phyloP scores from a whole-genome alignment of 2,888 invertebrate genomes.

The Rhaphigaster nebulosa region DNA sequence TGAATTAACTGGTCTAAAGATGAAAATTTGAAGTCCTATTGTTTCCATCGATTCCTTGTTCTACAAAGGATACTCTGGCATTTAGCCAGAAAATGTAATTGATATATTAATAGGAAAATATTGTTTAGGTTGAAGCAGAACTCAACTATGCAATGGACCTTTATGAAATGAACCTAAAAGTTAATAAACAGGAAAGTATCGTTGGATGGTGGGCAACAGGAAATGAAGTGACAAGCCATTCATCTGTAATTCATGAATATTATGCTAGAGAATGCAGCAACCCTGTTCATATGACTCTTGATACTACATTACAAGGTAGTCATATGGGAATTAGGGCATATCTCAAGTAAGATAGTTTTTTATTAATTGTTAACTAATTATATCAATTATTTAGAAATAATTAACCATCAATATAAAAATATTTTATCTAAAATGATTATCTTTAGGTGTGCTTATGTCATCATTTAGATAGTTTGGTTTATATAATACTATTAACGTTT shows the following conservation, averaged over 20 bases:
- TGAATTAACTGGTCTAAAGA: too few relatives aligned
- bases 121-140: slow-evolving; percentile 91
- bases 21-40: too few relatives aligned
- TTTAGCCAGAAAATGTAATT: too few relatives aligned
- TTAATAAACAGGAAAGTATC: slow-evolving; percentile 91
- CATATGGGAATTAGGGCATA: slow-evolving; percentile 96
- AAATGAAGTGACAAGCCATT: slow-evolving; percentile 96
- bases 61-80: too few relatives aligned
- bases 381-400: not conserved
- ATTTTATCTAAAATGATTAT: too few relatives aligned
- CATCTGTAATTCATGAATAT: slow-evolving; percentile 97
- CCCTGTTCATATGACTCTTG: slow-evolving; percentile 95
- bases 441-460: too few relatives aligned
- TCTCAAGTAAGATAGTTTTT: slow-evolving; percentile 73
- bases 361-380: slow-evolving; percentile 45
- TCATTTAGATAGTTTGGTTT: too few relatives aligned
- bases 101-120: not conserved
- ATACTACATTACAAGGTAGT: slow-evolving; percentile 88
- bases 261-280: slow-evolving; percentile 94
- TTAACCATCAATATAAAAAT: not conserved
- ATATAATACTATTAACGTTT: too few relatives aligned
- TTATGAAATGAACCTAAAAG: slow-evolving; percentile 92
- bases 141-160: slow-evolving; percentile 96
- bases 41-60: too few relatives aligned
- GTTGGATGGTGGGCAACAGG: slow-evolving; percentile 99